These are phyloP conservation scores for Apodemia hepburni DNA, from an alignment of 2,888 invertebrate species.

Conservation along the genomic window DNA sequence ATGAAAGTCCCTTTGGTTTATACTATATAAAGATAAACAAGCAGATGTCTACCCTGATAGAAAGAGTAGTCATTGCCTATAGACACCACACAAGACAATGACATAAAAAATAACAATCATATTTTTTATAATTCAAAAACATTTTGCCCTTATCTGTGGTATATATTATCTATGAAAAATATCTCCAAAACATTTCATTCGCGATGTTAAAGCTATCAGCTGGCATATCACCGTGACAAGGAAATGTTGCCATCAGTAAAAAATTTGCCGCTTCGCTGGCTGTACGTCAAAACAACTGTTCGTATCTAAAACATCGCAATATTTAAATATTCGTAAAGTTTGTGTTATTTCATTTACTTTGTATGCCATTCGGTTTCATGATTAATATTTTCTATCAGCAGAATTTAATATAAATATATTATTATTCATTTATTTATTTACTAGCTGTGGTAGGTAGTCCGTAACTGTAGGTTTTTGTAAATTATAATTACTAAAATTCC, in stretches of 20 bases:
- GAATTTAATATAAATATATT: no score
- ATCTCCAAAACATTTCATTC: conserved; percentile 3
- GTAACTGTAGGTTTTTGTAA: no score
- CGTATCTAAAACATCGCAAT: conserved; percentile 12
- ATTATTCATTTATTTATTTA: no score
- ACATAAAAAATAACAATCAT: no score
- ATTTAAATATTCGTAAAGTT: conserved; percentile 12
- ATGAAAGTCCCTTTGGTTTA: no score
- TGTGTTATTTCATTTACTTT: not conserved
- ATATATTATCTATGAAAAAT: not conserved
- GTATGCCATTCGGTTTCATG: not conserved
- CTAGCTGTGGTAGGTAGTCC: no score
- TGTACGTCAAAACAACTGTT: conserved; percentile 45
- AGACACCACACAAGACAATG: no score
- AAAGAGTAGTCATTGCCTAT: no score
- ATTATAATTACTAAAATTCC: no score
- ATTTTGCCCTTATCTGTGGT: not conserved
- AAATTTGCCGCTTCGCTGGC: conserved; percentile 43
- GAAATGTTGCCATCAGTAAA: conserved; percentile 42
- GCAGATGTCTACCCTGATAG: no score
- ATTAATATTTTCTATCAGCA: not conserved
- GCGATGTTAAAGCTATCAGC: conserved; percentile 11
- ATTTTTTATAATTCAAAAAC: not conserved
- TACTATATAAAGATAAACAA: no score
- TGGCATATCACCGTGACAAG: conserved; percentile 27